A percentile compares a stretch with the other conserved stretches of the same genome.
Evolutionary conservation across 2,888 invertebrate species (phyloP).

Genomic region (Latheticus oryzae): DNA sequence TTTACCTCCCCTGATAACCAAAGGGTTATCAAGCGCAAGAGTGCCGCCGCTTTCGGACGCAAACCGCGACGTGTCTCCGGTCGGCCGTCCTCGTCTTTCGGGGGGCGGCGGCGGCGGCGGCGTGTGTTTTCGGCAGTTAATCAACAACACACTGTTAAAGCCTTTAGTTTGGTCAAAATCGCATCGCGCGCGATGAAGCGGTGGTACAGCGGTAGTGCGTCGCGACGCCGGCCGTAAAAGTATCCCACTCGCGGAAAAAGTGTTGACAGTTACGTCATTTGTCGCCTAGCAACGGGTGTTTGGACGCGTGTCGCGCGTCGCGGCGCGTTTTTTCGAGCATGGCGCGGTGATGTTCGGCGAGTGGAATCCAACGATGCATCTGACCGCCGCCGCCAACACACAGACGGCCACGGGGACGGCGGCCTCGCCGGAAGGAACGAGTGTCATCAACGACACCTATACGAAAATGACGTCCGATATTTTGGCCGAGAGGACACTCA

Average conservation of each 20-base stretch:
- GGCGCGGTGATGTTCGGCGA: constrained; percentile 59
- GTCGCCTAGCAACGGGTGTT: constrained; percentile 64
- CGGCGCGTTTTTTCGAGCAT: constrained; percentile 47
- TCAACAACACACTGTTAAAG: constrained; percentile 66
- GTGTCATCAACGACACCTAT: constrained; percentile 82
- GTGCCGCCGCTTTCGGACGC: constrained; percentile 59
- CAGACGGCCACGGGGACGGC: constrained; percentile 70
- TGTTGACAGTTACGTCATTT: constrained; percentile 65
- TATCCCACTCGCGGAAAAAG: constrained; percentile 61
- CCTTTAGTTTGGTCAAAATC: constrained; percentile 70
- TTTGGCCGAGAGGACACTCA: constrained; percentile 84
- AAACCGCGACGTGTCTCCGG: constrained; percentile 58
- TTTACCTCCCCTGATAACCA: constrained; percentile 64
- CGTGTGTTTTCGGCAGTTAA: constrained; percentile 57
- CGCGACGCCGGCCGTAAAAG: constrained; percentile 6
- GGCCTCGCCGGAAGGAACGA: constrained; percentile 78
- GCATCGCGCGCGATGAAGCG: too few species aligned
- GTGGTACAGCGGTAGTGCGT: constrained; percentile 54
- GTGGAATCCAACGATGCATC: constrained; percentile 63
- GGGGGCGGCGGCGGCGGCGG: constrained; percentile 35
- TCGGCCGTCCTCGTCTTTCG: constrained; percentile 50
- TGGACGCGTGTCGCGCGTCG: too few species aligned
- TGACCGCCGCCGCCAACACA: constrained; percentile 63
- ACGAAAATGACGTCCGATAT: constrained; percentile 84
- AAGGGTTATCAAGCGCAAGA: constrained; percentile 67